Conservation (phyloP, 2,113 vertebrate genomes). For the Sturnus vulgaris region DNA sequence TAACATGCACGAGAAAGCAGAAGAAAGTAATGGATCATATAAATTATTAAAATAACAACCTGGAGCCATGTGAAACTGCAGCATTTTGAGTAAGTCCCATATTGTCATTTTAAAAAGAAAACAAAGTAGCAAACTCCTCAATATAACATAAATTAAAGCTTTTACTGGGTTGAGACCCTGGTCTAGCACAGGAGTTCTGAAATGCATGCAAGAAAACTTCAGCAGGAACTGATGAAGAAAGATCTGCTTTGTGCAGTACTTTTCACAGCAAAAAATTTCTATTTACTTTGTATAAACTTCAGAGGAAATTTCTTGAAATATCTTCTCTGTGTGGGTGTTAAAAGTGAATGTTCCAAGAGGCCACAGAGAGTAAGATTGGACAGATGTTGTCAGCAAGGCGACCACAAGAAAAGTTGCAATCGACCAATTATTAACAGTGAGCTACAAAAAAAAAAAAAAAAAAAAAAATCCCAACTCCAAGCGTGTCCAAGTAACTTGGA, state of each 20-base stretch:
- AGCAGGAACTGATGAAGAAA: constrained; percentile 26
- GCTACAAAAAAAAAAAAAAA: not conserved
- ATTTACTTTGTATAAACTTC: constrained; percentile 79
- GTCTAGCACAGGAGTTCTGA: not conserved
- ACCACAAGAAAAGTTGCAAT: constrained; percentile 78
- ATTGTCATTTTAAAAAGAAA: not conserved
- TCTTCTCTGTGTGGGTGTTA: constrained; percentile 75
- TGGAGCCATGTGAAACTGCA: not conserved
- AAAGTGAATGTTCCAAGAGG: constrained; percentile 74
- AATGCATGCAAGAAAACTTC: not conserved
- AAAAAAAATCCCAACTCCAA: not conserved
- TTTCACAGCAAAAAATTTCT: constrained; percentile 56
- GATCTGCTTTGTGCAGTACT: constrained; percentile 70
- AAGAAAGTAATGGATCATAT: not conserved
- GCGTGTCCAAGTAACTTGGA: not conserved
- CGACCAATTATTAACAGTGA: constrained; percentile 64
- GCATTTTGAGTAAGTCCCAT: not conserved
- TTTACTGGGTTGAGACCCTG: not conserved
- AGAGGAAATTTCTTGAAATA: constrained; percentile 75
- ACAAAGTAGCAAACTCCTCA: not conserved
- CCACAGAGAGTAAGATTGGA: constrained; percentile 73
- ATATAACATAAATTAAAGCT: not conserved
- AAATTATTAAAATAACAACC: not conserved
- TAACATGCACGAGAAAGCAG: not conserved
- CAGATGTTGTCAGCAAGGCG: constrained; percentile 73